Conservation (phyloP, 2,113 vertebrate species). For the Orthonyx spaldingii region DNA sequence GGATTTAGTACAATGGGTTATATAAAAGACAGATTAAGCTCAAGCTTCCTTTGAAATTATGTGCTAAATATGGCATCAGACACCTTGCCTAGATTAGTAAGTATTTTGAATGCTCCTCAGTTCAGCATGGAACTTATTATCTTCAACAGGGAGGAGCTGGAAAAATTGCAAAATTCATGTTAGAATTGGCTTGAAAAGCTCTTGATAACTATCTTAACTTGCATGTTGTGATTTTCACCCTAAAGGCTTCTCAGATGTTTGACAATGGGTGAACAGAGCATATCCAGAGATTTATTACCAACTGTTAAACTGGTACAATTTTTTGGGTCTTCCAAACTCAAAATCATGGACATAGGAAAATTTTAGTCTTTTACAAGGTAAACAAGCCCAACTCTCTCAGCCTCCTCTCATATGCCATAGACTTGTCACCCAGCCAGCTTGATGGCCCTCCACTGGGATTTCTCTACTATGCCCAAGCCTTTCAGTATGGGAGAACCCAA, state of each 20-base stretch:
- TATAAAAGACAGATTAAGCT: slow-evolving; percentile 35
- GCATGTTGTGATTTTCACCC: background rate
- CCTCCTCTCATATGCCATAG: accelerated
- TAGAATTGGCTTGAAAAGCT: background rate
- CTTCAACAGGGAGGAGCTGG: slow-evolving; percentile 1
- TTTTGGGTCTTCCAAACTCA: background rate
- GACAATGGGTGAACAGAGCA: background rate
- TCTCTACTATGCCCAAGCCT: background rate
- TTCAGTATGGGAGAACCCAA: background rate
- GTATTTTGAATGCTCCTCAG: slow-evolving; percentile 36
- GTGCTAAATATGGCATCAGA: slow-evolving; percentile 14
- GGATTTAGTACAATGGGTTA: slow-evolving; percentile 53
- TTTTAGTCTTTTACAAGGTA: background rate
- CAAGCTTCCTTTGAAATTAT: slow-evolving; percentile 24
- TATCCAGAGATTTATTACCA: background rate
- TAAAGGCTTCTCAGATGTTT: background rate
- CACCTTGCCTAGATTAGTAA: slow-evolving; percentile 37
- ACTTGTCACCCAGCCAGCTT: background rate
- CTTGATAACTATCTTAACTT: background rate
- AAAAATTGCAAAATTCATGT: background rate
- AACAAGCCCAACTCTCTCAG: background rate
- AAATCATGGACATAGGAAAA: background rate
- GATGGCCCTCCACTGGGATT: background rate
- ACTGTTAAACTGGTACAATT: background rate
- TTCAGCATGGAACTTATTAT: slow-evolving; percentile 19